phyloP scores from a whole-genome alignment of 2,888 invertebrate genomes.

The Escarpia spicata region DNA sequence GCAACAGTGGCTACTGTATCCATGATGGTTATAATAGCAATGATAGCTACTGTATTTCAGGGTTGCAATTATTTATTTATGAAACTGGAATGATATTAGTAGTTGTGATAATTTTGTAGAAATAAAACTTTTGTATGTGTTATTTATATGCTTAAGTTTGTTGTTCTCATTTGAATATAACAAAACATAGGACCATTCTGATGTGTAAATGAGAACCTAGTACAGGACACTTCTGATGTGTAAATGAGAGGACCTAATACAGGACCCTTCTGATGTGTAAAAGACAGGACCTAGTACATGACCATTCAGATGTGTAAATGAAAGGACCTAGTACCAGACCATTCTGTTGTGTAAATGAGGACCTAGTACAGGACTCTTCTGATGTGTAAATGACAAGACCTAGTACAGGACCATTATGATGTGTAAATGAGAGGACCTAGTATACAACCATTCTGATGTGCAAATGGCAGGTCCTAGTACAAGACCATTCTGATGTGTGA shows the following conservation, averaged over 20 bases:
- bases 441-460: not conserved
- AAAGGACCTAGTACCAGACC: not conserved
- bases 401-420: not conserved
- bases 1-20: not conserved
- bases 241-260: no score
- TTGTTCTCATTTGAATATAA: not conserved
- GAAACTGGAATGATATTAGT: not conserved
- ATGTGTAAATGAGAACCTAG: no score
- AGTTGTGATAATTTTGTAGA: constrained; percentile 11
- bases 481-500: not conserved
- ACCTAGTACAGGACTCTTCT: not conserved
- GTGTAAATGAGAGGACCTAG: not conserved
- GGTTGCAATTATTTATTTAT: constrained; percentile 4
- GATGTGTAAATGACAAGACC: not conserved
- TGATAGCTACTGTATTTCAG: not conserved
- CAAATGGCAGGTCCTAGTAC: not conserved
- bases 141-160: not conserved
- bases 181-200: not conserved
- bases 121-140: constrained; percentile 16
- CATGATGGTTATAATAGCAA: not conserved
- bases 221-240: no score
- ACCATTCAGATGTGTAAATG: no score
- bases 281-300: not conserved
- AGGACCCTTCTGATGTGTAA: no score
- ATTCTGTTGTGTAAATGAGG: not conserved